A percentile compares a stretch with the other conserved stretches of the same genome.
These are phyloP conservation scores for Macrotis lagotis DNA, from an alignment of 2,113 vertebrate species.

Conservation along the genomic window DNA sequence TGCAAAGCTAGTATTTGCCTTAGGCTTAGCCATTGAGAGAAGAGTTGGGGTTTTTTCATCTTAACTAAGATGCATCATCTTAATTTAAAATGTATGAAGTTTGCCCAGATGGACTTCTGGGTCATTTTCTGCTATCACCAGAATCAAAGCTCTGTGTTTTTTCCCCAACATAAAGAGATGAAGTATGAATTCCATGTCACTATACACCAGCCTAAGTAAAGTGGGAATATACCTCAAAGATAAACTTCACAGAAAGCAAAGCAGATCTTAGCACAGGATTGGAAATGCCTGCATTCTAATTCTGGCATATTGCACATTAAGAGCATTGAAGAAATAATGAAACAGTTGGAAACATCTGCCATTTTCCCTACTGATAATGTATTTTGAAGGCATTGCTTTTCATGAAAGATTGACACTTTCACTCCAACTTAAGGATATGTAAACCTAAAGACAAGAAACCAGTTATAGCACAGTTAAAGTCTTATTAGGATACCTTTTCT, in stretches of 20 bases:
- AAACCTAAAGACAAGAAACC: neutral
- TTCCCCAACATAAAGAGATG: slow-evolving; percentile 1
- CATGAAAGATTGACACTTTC: neutral
- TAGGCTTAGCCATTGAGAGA: slow-evolving; percentile 30
- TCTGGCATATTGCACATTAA: neutral
- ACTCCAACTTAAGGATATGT: neutral
- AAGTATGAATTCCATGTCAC: slow-evolving; percentile 9
- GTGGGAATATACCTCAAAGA: neutral
- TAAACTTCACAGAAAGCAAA: neutral
- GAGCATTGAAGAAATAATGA: neutral
- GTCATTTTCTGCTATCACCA: slow-evolving; percentile 40
- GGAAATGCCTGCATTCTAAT: neutral
- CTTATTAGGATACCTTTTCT: neutral
- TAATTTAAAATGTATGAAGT: slow-evolving; percentile 67
- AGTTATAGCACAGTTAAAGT: neutral
- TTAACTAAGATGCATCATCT: slow-evolving; percentile 48
- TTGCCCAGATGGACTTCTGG: slow-evolving; percentile 34
- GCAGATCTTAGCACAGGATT: neutral
- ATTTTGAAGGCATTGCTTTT: neutral
- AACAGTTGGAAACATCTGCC: neutral
- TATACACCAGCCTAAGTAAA: slow-evolving; percentile 37
- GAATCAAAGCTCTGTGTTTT: slow-evolving; percentile 56
- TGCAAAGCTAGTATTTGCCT: slow-evolving; percentile 37
- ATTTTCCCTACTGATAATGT: neutral
- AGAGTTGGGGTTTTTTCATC: slow-evolving; percentile 36